Conservation (phyloP, 2,113 vertebrate species). For the Psilopsiagon aymara region DNA sequence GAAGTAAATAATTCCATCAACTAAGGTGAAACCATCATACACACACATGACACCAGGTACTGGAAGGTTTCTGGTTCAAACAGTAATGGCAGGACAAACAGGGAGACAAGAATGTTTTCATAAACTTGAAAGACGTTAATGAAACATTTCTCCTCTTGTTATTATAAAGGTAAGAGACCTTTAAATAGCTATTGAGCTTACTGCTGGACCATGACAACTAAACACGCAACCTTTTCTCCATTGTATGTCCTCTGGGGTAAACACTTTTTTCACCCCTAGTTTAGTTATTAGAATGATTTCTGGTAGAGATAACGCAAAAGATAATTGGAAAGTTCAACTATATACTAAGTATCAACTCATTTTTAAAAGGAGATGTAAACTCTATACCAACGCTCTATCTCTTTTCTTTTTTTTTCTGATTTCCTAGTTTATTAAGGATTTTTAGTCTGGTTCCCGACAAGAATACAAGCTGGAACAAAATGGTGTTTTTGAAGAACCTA, state of each 20-base stretch:
- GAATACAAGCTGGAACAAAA: background rate
- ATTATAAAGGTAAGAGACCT: background rate
- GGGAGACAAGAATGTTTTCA: background rate
- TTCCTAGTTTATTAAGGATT: background rate
- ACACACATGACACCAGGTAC: background rate
- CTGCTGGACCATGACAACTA: background rate
- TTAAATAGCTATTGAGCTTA: background rate
- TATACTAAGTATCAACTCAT: background rate
- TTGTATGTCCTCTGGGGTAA: background rate
- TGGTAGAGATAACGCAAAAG: background rate
- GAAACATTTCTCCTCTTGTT: background rate
- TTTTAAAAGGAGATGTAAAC: background rate
- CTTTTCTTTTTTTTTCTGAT: background rate
- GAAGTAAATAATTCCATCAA: background rate
- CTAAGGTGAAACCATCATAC: background rate
- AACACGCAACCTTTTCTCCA: background rate
- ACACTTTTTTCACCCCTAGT: background rate
- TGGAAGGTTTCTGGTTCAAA: background rate
- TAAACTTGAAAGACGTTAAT: background rate
- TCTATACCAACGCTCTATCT: too few species aligned
- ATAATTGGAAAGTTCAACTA: background rate
- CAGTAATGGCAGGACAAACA: background rate
- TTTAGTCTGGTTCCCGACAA: background rate
- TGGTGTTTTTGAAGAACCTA: background rate
- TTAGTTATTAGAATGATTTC: background rate